phyloP scores from a whole-genome alignment of 2,888 invertebrate species.

The Mantis religiosa region DNA sequence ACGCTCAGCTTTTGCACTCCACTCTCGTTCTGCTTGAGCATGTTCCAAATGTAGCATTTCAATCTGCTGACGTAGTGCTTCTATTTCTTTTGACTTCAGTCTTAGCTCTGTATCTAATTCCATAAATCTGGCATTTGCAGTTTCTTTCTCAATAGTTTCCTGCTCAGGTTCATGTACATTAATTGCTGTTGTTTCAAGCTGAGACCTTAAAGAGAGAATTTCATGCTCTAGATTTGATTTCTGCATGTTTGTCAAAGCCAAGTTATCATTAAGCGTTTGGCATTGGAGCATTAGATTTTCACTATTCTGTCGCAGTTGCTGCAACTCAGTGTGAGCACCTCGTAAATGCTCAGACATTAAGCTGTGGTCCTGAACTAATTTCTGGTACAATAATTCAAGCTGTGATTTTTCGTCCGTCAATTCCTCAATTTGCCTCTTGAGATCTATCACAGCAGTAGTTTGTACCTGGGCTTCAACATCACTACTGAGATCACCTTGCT shows the following conservation, averaged over 20 bases:
- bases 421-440: not conserved
- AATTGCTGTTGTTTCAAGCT: slow-evolving; percentile 42
- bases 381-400: slow-evolving; percentile 29
- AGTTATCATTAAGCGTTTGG: slow-evolving; percentile 1
- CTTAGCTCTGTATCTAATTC: slow-evolving; percentile 33
- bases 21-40: slow-evolving; percentile 24
- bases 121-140: slow-evolving; percentile 30
- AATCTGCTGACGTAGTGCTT: slow-evolving; percentile 32
- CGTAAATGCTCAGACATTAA: slow-evolving; percentile 31
- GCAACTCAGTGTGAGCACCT: slow-evolving; percentile 30
- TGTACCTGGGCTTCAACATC: slow-evolving; percentile 43
- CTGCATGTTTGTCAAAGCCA: not conserved
- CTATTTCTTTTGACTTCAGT: slow-evolving; percentile 36
- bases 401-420: not conserved
- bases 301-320: slow-evolving; percentile 34
- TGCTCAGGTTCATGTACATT: not conserved
- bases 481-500: not conserved
- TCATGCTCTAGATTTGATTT: not conserved
- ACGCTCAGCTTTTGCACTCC: not conserved
- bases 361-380: slow-evolving; percentile 30
- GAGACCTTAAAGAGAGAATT: slow-evolving; percentile 40
- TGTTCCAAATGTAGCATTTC: slow-evolving; percentile 30
- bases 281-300: slow-evolving; percentile 37
- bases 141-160: slow-evolving; percentile 14
- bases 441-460: slow-evolving; percentile 41